A percentile compares a stretch with the other conserved stretches of the same genome.
phyloP scores from a whole-genome alignment of 2,113 vertebrate genomes.

The Mesoclemmys tuberculata region DNA sequence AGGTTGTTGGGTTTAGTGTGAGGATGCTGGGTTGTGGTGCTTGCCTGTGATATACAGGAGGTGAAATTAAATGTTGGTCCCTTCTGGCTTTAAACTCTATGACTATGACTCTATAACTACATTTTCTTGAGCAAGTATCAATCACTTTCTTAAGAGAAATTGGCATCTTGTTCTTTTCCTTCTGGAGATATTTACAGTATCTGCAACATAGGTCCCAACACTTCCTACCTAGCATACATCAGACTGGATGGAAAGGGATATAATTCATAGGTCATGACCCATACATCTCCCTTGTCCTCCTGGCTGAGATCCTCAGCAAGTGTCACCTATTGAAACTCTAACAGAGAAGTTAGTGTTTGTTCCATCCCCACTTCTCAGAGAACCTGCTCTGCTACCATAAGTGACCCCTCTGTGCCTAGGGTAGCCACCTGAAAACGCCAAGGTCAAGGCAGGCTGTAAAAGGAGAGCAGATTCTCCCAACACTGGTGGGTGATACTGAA shows the following conservation, averaged over 20 bases:
- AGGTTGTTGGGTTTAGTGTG: not conserved
- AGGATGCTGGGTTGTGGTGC: not conserved
- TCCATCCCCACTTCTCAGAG: not conserved
- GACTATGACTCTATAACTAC: not conserved
- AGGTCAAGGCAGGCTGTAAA: no score
- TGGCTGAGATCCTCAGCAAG: not conserved
- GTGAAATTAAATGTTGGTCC: not conserved
- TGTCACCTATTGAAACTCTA: not conserved
- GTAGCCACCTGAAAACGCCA: no score
- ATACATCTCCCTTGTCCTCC: not conserved
- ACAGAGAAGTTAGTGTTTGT: not conserved
- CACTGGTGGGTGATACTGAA: no score
- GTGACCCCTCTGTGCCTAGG: no score
- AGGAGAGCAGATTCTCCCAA: no score
- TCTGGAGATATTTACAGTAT: not conserved
- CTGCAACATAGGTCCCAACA: not conserved
- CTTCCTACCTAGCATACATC: rapidly evolving
- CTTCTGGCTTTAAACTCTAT: not conserved
- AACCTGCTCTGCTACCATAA: rapidly evolving
- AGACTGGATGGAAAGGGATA: not conserved
- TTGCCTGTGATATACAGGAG: not conserved
- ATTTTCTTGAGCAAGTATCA: not conserved
- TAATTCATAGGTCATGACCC: not conserved
- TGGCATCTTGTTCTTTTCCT: not conserved
- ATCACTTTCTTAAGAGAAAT: not conserved